phyloP scores from a whole-genome alignment of 2,113 vertebrate species.

The Xiphophorus maculatus region DNA sequence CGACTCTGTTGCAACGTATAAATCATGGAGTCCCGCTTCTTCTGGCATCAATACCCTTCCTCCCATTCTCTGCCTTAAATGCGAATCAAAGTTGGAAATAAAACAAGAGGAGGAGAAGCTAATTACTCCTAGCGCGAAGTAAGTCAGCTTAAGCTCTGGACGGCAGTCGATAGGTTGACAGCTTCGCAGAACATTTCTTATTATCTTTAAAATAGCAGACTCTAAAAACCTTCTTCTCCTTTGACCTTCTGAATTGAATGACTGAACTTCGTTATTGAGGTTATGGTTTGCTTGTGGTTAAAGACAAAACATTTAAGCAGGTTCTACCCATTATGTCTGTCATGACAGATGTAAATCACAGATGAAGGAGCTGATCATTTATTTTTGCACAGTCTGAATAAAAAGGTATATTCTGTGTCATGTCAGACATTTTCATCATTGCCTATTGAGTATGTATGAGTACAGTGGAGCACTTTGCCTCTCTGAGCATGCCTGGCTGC shows the following conservation, averaged over 20 bases:
- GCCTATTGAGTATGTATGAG: constrained; percentile 10
- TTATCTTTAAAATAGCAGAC: neutral
- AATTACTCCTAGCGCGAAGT: constrained; percentile 6
- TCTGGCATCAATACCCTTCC: neutral
- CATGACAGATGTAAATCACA: neutral
- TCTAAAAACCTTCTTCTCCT: neutral
- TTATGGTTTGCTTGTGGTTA: neutral
- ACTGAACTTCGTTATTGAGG: constrained; percentile 22
- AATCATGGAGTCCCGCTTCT: constrained; percentile 19
- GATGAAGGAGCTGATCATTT: neutral
- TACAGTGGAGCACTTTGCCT: constrained; percentile 27
- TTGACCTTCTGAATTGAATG: neutral
- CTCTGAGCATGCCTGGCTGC: constrained; percentile 23
- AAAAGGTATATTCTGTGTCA: neutral
- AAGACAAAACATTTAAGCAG: constrained; percentile 21
- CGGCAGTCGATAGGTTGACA: constrained; percentile 15
- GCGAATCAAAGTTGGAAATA: constrained; percentile 28
- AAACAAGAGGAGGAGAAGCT: constrained; percentile 23
- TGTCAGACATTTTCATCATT: neutral
- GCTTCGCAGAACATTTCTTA: constrained; percentile 23
- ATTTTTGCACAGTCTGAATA: neutral
- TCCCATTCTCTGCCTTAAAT: constrained; percentile 5
- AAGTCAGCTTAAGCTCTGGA: constrained; percentile 14
- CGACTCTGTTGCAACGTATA: constrained; percentile 7
- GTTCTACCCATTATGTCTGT: constrained; percentile 37